phyloP scores from a whole-genome alignment of 1,140 invertebrate genomes.

The Macrosteles quadrilineatus region DNA sequence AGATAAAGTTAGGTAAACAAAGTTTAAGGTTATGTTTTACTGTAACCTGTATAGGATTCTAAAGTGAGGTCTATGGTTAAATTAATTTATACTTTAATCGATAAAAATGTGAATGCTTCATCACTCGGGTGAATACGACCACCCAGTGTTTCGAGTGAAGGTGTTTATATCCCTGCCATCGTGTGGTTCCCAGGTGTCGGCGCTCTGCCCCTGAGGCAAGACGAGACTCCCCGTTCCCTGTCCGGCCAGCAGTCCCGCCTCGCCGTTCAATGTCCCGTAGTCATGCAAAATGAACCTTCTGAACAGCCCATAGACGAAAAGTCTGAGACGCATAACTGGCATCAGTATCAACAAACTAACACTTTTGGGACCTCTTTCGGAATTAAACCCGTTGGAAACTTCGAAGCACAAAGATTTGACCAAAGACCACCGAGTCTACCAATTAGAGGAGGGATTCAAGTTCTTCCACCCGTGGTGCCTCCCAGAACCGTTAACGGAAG shows the following conservation, averaged over 20 bases:
- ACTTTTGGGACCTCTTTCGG: conserved; percentile 22
- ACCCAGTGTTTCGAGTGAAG: conserved; percentile 9
- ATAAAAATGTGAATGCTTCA: too few relatives aligned
- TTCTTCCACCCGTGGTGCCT: conserved; percentile 38
- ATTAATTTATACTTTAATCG: too few relatives aligned
- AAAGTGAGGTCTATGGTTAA: background rate
- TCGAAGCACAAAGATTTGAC: conserved; percentile 19
- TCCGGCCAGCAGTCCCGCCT: conserved; percentile 36
- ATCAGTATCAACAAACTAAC: conserved; percentile 37
- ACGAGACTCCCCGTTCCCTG: conserved; percentile 33
- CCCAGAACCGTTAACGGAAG: conserved; percentile 30
- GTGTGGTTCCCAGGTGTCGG: conserved; percentile 46
- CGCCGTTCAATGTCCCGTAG: conserved; percentile 33
- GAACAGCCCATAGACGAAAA: background rate
- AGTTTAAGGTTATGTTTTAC: background rate
- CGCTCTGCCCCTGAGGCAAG: conserved; percentile 43
- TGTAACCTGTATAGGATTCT: background rate
- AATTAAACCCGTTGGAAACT: conserved; percentile 13
- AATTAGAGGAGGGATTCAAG: conserved; percentile 37
- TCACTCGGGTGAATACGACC: too few relatives aligned
- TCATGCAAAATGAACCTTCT: conserved; percentile 31
- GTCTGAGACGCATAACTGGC: conserved; percentile 19
- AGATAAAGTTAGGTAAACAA: background rate
- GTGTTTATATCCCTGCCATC: conserved; percentile 29
- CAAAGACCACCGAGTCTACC: conserved; percentile 12